phyloP scores from a whole-genome alignment of 2,113 vertebrate species.

The Oryzias javanicus region DNA sequence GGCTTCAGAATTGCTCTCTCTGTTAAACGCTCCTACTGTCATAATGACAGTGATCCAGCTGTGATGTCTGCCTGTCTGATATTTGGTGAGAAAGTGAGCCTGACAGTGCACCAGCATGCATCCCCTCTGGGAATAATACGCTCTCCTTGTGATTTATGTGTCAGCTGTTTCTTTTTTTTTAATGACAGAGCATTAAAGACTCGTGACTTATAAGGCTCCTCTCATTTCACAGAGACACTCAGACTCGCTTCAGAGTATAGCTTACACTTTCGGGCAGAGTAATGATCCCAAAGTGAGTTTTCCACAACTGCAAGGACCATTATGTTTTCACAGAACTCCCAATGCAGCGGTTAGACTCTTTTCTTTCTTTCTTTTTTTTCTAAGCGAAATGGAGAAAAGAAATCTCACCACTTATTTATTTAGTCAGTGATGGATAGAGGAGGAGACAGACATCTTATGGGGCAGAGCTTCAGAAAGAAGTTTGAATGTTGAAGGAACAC shows the following conservation, averaged over 20 bases:
- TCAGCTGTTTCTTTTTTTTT: slow-evolving; percentile 38
- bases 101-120: slow-evolving; percentile 45
- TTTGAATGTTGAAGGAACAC: neutral
- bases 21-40: slow-evolving; percentile 40
- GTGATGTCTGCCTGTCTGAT: slow-evolving; percentile 49
- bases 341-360: slow-evolving; percentile 10
- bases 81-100: slow-evolving; percentile 46
- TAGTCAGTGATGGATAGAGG: slow-evolving; percentile 1
- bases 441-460: neutral
- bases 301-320: slow-evolving; percentile 23
- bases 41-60: slow-evolving; percentile 64
- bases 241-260: slow-evolving; percentile 25
- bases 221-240: slow-evolving; percentile 48
- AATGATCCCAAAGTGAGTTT: slow-evolving; percentile 30
- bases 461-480: neutral
- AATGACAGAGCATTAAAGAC: slow-evolving; percentile 64
- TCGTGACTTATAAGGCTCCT: slow-evolving; percentile 55
- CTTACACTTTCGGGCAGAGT: slow-evolving; percentile 31
- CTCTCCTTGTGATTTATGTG: slow-evolving; percentile 54
- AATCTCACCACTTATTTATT: neutral
- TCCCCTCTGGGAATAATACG: slow-evolving; percentile 52
- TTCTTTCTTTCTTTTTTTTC: neutral
- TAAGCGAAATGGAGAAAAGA: neutral
- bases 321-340: slow-evolving; percentile 1
- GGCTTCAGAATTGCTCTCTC: neutral